Evolutionary conservation across 2,113 vertebrate species (phyloP), one percentile per base, ranked within the genome.

Genomic region (Columbina picui): DNA sequence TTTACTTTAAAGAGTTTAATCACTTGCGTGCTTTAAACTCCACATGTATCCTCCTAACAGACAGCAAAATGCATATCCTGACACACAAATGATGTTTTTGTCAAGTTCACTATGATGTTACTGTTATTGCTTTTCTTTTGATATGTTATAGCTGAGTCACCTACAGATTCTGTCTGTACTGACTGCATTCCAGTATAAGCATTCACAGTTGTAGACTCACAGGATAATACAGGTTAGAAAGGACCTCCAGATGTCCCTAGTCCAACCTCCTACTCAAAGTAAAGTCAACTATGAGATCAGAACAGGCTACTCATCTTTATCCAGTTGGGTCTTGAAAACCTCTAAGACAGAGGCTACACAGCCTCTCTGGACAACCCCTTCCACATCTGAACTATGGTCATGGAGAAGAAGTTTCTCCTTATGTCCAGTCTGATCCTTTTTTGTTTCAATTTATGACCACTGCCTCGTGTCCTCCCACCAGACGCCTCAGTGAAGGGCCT

Each of bases 91-190:
- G 9, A 68, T 36, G 36, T 17, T 76, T 87, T 36, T 76, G 60
- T 79, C 82, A 90, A 93, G 70, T 30, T 87, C 30, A 25, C 67
- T 43, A 43, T 36, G 64, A 93, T 1, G 0, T 41, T 57, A 56
- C n/a, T 53, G n/a, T 68, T 81, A 56, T 12, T 68, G 60, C 59
- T 49, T 95, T 68, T 91, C 70, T 60, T 94, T 74, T 56, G 56
- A 17, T 57, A 61, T 12, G 45, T 57, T 79, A 50, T 4, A 77
- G 55, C 53, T 80, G 69, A 95, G 49, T 64, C 69, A 86, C 56
- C 69, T 49, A 84, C 60, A 63, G 25, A 30, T 76, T 63, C 80
- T 36, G 27, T 60, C 80, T 64, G 22, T 15, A 64, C 49, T 60
- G 36, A 71, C 11, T 43, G 57, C n/a, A 22, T 32, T 61, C 29